Conservation (phyloP, 2,113 vertebrate genomes). For the Heterotilapia buettikoferi region DNA sequence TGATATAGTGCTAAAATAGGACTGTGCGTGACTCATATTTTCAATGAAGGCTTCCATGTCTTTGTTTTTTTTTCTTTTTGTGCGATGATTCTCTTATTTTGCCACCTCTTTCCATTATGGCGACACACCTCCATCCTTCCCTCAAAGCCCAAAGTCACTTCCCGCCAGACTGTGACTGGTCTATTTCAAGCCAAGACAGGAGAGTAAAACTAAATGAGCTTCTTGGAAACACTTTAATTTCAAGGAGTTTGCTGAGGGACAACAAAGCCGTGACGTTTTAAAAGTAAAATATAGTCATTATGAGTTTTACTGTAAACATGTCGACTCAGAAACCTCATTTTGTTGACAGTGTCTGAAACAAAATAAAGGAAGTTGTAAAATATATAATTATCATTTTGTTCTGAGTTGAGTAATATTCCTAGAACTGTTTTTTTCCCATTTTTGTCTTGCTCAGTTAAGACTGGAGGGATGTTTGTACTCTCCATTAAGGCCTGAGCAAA, state of each 20-base stretch:
- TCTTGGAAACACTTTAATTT: not conserved
- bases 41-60: not conserved
- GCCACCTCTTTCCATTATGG: not conserved
- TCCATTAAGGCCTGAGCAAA: slow-evolving; percentile 8
- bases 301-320: not conserved
- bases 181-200: not conserved
- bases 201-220: not conserved
- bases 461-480: not conserved
- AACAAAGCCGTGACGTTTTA: not conserved
- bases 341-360: not conserved
- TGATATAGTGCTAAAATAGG: not conserved
- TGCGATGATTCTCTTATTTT: not conserved
- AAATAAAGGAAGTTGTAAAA: not conserved
- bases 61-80: too few species aligned
- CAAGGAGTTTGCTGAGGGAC: not conserved
- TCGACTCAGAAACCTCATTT: not conserved
- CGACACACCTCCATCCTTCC: not conserved
- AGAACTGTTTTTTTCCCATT: accelerated
- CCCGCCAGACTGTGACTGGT: not conserved
- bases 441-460: not conserved
- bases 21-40: not conserved
- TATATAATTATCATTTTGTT: not conserved
- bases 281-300: not conserved
- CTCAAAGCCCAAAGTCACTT: not conserved
- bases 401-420: not conserved